These are phyloP conservation scores for Cephus nigrinus DNA, from an alignment of 2,888 invertebrate species.

Conservation along the genomic window DNA sequence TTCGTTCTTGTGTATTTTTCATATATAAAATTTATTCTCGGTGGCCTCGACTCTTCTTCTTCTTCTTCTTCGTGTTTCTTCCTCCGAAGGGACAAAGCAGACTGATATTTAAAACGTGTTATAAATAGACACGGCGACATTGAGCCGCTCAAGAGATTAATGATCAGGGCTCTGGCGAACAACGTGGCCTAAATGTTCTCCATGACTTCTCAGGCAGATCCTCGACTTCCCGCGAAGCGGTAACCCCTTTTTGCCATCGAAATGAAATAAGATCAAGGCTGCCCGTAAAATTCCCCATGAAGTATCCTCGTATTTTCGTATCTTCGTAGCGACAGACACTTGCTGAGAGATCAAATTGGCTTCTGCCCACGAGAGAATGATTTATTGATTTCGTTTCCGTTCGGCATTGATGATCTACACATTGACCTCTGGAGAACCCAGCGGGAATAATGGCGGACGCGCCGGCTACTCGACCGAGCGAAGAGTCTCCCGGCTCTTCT, in stretches of 20 bases:
- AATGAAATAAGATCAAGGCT: background rate
- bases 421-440: background rate
- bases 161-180: background rate
- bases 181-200: slow-evolving; percentile 12
- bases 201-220: background rate
- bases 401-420: background rate
- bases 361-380: background rate
- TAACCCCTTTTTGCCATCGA: background rate
- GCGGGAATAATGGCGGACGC: background rate
- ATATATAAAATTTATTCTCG: background rate
- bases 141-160: slow-evolving; percentile 17
- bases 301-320: background rate
- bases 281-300: background rate
- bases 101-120: slow-evolving; percentile 16
- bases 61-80: background rate
- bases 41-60: background rate
- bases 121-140: slow-evolving; percentile 13
- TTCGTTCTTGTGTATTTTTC: background rate
- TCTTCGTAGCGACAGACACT: background rate
- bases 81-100: slow-evolving; percentile 7
- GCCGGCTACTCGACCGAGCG: background rate
- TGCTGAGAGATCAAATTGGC: background rate
- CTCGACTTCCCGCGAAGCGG: background rate
- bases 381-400: background rate
- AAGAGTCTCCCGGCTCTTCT: background rate